Percentiles rank a stretch among this genome's conserved stretches.
These are phyloP conservation scores for Synanceia verrucosa DNA, from an alignment of 2,797 vertebrate species.

Conservation along the genomic window DNA sequence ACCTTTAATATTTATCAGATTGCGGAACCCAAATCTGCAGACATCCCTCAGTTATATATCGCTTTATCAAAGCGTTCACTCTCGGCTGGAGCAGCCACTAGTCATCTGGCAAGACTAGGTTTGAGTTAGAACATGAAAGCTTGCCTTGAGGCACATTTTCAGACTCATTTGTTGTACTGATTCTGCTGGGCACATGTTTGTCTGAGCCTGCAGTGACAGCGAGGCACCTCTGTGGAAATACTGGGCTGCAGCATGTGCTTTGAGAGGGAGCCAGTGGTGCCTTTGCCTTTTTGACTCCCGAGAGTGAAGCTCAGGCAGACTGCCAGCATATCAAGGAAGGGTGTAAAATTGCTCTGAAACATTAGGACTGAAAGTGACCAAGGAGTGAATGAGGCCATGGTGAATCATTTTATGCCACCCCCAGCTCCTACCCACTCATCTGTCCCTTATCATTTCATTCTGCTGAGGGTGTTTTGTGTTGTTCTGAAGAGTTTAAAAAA, in stretches of 20 bases:
- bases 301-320: constrained; percentile 24
- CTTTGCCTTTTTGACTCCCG: constrained; percentile 38
- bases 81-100: constrained; percentile 37
- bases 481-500: constrained; percentile 43
- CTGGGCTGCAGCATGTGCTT: constrained; percentile 6
- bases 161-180: constrained; percentile 50
- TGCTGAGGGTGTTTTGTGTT: constrained; percentile 45
- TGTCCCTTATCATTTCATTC: constrained; percentile 63
- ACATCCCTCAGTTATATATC: constrained; percentile 35
- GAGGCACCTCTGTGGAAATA: constrained; percentile 25
- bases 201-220: constrained; percentile 18
- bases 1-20: constrained; percentile 62
- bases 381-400: constrained; percentile 61
- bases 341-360: constrained; percentile 66
- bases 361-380: constrained; percentile 59
- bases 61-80: constrained; percentile 55
- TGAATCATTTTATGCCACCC: constrained; percentile 62
- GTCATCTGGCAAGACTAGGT: constrained; percentile 44
- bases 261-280: constrained; percentile 23
- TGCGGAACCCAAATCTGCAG: constrained; percentile 34
- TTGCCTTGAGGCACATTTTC: constrained; percentile 41
- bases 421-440: constrained; percentile 63
- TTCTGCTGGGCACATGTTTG: constrained; percentile 49
- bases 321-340: constrained; percentile 54
- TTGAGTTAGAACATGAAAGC: constrained; percentile 56